These are phyloP conservation scores for Scrobipalpa costella DNA, from an alignment of 2,888 invertebrate species.

Conservation along the genomic window DNA sequence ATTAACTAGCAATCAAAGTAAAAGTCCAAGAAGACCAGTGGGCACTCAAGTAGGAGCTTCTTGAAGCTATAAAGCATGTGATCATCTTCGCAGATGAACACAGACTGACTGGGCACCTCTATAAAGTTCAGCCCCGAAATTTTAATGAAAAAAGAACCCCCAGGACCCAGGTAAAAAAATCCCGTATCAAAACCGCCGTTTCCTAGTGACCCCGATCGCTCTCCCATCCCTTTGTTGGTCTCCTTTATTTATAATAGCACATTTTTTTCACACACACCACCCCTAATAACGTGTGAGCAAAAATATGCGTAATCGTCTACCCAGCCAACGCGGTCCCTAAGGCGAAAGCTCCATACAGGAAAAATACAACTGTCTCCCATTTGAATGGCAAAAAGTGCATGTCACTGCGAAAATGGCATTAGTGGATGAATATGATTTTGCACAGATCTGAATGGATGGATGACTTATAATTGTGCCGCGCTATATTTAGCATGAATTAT, in stretches of 20 bases:
- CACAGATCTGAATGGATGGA: conserved; percentile 73
- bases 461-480: conserved; percentile 78
- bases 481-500: conserved; percentile 80
- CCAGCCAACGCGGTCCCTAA: conserved; percentile 43
- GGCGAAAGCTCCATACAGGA: conserved; percentile 62
- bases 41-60: conserved; percentile 54
- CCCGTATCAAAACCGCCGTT: conserved; percentile 80
- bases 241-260: conserved; percentile 79
- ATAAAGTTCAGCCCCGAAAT: conserved; percentile 64
- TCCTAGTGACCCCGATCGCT: conserved; percentile 81
- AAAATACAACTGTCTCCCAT: conserved; percentile 76
- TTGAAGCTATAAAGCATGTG: conserved; percentile 72
- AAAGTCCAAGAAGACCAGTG: conserved; percentile 57
- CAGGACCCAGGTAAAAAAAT: conserved; percentile 76
- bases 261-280: conserved; percentile 80
- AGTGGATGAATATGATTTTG: conserved; percentile 78
- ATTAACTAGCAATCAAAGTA: conserved; percentile 32
- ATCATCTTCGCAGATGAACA: conserved; percentile 80
- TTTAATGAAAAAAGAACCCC: conserved; percentile 72
- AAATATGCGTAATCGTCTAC: conserved; percentile 77
- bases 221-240: conserved; percentile 77
- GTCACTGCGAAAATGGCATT: conserved; percentile 78
- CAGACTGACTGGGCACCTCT: conserved; percentile 78
- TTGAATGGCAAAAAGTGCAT: conserved; percentile 81
- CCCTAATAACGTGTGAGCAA: conserved; percentile 77